Evolutionary conservation across 2,113 vertebrate species (phyloP).

Genomic region (Heterotilapia buettikoferi): DNA sequence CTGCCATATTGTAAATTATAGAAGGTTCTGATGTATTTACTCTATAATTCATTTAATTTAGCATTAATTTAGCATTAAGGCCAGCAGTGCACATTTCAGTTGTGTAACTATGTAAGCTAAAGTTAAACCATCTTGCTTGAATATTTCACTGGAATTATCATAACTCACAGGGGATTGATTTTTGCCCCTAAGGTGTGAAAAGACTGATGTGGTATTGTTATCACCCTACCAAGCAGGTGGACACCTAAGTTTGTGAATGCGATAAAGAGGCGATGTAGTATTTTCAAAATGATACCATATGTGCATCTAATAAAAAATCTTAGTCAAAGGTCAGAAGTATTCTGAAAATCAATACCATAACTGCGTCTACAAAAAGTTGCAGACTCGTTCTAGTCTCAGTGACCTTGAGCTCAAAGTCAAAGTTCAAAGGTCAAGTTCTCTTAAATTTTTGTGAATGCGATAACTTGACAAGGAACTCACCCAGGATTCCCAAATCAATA

Average conservation of each 20-base stretch:
- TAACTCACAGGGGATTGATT: neutral
- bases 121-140: neutral
- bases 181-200: neutral
- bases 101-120: neutral
- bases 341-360: neutral
- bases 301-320: neutral
- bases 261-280: neutral
- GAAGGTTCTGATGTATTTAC: neutral
- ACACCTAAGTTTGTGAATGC: neutral
- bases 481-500: neutral
- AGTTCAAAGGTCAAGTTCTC: neutral
- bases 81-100: neutral
- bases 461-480: neutral
- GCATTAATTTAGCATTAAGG: neutral
- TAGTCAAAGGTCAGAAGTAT: neutral
- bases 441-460: neutral
- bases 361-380: neutral
- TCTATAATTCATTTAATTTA: neutral
- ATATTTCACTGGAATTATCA: neutral
- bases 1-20: neutral
- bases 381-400: accelerated
- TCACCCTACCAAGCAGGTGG: neutral
- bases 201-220: neutral
- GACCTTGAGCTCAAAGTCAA: neutral
- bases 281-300: neutral